Base-by-base conservation (phyloP, 2,797 vertebrate genomes). In the Sciurus carolinensis region DNA sequence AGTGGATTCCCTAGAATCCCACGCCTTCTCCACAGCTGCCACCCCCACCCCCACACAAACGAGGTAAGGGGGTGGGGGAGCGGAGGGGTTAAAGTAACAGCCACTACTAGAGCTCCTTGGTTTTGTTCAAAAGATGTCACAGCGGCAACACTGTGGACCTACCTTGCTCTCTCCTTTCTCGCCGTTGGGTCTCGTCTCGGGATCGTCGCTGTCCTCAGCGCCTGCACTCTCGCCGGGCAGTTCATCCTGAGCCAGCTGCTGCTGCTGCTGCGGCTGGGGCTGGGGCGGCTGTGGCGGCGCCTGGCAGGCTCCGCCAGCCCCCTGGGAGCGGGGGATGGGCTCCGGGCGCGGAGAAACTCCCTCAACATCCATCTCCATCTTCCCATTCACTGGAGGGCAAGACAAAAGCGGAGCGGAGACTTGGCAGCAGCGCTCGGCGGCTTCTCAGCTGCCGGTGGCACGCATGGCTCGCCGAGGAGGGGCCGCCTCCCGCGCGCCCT, bases 301-400 rank as follows among this genome's bases (percentile, higher is more conserved):
- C 98, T 98, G 98, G 98, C 98, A 98, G 98, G 98, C 98, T 98
- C 98, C 98, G 98, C 98, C 99, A 92, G 98, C 98, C 97, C 97
- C 98, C 97, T 98, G 98, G 96, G 98, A 98, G 96, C 98, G 98
- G 98, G 98, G 98, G 98, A 98, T 98, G 98, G 99, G 98, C 98
- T 99, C 99, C 47, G 98, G 97, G 98, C 98, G 98, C 97, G 98
- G 99, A 98, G 98, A 98, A 97, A 98, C 98, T 98, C 99, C 98
- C 98, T 99, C 98, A 96, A 99, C 98, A 98, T 99, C 98, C 98
- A 99, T 98, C 98, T 99, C 99, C 99, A 99, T 99, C 99, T 99
- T 98, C 98, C 98, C 98, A 98, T 97, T 98, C 98, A 97, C 98
- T 98, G 98, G 98, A 98, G 95, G 93, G 98, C 98, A 97, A 98